Percentiles rank a stretch among this genome's conserved stretches.
Evolutionary conservation across 1,140 invertebrate genomes (phyloP).

Genomic region (Microvelia longipes): DNA sequence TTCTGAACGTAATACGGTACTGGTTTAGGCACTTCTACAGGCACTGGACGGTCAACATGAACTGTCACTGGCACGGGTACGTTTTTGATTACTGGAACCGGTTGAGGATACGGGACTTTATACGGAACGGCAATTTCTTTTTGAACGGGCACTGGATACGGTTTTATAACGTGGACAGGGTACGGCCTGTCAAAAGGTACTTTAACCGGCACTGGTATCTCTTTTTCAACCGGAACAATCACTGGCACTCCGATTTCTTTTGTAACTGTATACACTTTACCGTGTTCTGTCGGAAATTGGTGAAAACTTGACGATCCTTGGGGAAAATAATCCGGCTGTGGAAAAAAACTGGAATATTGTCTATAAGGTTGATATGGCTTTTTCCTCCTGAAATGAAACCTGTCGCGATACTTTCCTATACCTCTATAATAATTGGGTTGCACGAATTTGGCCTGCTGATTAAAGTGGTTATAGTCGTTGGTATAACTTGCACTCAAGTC

Average conservation of each 20-base stretch:
- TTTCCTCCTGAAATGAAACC: not conserved
- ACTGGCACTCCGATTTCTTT: not conserved
- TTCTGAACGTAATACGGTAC: not conserved
- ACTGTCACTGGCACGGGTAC: not conserved
- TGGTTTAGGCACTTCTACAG: not conserved
- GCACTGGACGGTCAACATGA: not conserved
- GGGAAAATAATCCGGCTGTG: not conserved
- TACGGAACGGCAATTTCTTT: conserved; percentile 40
- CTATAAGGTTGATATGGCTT: not conserved
- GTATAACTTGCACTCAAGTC: too few species aligned
- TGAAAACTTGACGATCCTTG: not conserved
- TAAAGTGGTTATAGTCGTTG: too few species aligned
- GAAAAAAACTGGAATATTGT: not conserved
- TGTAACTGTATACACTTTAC: not conserved
- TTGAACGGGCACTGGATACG: conserved; percentile 44
- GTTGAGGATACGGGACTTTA: not conserved
- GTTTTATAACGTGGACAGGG: conserved; percentile 38
- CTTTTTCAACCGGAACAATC: conserved; percentile 5
- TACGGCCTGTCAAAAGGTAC: conserved; percentile 28
- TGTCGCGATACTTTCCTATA: not conserved
- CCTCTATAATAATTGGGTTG: not conserved
- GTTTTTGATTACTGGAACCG: not conserved
- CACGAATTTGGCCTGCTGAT: not conserved
- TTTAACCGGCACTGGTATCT: conserved; percentile 24
- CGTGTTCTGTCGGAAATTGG: not conserved